Evolutionary conservation across 64 coral and sea anemone species (phyloP).

Genomic region (Montipora cactus): DNA sequence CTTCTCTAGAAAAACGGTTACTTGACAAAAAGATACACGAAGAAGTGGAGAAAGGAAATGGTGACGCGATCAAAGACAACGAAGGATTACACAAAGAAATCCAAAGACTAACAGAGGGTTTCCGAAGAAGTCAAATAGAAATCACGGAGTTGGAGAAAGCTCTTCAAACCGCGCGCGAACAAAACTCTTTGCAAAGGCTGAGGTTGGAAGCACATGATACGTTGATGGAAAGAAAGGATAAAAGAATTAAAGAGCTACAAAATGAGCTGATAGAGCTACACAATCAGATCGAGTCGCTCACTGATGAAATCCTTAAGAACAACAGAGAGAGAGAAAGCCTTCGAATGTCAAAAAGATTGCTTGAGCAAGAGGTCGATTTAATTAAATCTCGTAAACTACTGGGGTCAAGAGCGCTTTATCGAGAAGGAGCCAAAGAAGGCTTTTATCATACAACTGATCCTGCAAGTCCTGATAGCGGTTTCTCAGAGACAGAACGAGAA

Average conservation of each 20-base stretch:
- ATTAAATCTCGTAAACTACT: conserved; percentile 68
- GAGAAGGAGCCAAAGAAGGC: background rate
- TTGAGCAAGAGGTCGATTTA: conserved; percentile 81
- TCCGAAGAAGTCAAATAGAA: conserved; percentile 35
- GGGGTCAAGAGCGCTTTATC: background rate
- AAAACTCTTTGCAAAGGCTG: conserved; percentile 72
- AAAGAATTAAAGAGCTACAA: conserved; percentile 86
- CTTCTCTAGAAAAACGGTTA: conserved; percentile 57
- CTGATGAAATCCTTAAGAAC: conserved; percentile 84
- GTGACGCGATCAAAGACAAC: conserved; percentile 6
- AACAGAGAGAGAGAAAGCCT: conserved; percentile 74
- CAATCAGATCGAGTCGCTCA: conserved; percentile 82
- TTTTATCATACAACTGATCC: conserved; percentile 34
- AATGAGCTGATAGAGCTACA: conserved; percentile 80
- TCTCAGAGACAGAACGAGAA: conserved; percentile 78
- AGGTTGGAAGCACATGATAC: conserved; percentile 63
- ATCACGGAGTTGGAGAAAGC: conserved; percentile 63
- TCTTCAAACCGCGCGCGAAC: conserved; percentile 56
- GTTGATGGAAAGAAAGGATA: conserved; percentile 77
- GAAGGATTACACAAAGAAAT: conserved; percentile 32
- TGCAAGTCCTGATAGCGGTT: conserved; percentile 86
- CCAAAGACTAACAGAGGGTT: conserved; percentile 9
- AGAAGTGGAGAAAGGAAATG: conserved; percentile 26
- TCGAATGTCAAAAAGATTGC: conserved; percentile 65
- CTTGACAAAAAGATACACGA: conserved; percentile 18